Conservation (phyloP, 2,797 vertebrate species). For the Melanotaenia trifasciata region DNA sequence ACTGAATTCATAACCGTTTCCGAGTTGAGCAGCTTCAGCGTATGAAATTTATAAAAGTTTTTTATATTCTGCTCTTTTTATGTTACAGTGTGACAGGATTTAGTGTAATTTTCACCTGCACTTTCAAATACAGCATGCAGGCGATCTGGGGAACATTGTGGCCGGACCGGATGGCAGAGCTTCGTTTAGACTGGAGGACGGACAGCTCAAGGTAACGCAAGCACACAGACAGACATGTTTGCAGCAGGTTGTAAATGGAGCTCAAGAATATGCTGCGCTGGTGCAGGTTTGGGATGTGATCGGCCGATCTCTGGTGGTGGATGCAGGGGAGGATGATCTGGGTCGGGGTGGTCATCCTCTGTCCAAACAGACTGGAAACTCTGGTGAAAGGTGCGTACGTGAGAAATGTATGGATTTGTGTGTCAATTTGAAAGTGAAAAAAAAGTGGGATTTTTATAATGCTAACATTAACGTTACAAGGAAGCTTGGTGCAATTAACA, state of each 20-base stretch:
- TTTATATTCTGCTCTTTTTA: neutral
- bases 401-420: neutral
- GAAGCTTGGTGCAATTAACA: neutral
- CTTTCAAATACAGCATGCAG: conserved; percentile 83
- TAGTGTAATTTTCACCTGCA: neutral
- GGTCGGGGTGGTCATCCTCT: conserved; percentile 85
- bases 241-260: neutral
- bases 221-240: conserved; percentile 7
- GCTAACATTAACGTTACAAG: neutral
- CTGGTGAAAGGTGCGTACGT: conserved; percentile 84
- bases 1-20: too few species aligned
- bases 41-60: neutral
- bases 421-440: neutral
- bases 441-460: too few species aligned
- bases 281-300: conserved; percentile 92
- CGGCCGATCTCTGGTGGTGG: conserved; percentile 91
- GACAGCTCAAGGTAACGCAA: conserved; percentile 86
- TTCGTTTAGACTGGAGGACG: conserved; percentile 87
- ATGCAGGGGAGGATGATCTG: conserved; percentile 89
- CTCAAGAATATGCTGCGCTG: neutral
- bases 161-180: conserved; percentile 85
- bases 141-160: conserved; percentile 91
- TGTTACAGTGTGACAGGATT: neutral
- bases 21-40: too few species aligned
- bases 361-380: conserved; percentile 90